These are phyloP conservation scores for Mastigias papua DNA, from an alignment of 30 jellyfish, hydroid and myxozoan species.

Conservation along the genomic window DNA sequence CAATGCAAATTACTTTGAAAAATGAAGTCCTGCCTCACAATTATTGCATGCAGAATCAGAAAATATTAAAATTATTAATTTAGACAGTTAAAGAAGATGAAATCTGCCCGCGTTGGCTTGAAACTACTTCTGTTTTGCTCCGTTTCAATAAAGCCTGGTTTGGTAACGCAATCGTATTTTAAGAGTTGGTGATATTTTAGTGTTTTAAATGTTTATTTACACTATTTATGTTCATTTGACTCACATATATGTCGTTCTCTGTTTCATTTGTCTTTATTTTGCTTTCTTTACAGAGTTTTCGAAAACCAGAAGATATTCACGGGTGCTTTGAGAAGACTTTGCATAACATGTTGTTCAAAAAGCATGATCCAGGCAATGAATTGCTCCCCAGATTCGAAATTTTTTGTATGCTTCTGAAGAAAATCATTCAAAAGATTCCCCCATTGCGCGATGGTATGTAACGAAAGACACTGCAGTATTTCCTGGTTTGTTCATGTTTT, in stretches of 20 bases:
- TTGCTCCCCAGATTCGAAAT: slow-evolving; percentile 19
- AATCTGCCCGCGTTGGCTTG: no score
- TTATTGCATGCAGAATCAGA: no score
- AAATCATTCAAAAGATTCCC: slow-evolving; percentile 24
- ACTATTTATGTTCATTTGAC: background rate
- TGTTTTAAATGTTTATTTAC: no score
- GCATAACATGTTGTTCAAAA: background rate
- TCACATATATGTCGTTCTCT: background rate
- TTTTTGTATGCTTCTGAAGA: slow-evolving; percentile 46
- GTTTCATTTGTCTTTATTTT: background rate
- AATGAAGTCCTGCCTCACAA: no score
- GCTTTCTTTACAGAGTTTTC: background rate
- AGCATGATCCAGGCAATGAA: slow-evolving; percentile 3
- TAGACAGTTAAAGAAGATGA: no score
- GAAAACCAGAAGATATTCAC: background rate
- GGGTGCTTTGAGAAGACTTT: background rate
- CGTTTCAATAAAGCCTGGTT: no score
- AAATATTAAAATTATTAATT: no score
- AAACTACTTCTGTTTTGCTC: no score
- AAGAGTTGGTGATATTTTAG: background rate
- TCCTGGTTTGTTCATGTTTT: no score
- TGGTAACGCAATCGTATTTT: background rate
- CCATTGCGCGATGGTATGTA: background rate
- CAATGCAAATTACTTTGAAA: no score
- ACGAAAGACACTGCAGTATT: no score